A percentile compares a stretch with the other conserved stretches of the same genome.
Evolutionary conservation across 2,113 vertebrate species (phyloP).

Genomic region (Pteropus alecto): DNA sequence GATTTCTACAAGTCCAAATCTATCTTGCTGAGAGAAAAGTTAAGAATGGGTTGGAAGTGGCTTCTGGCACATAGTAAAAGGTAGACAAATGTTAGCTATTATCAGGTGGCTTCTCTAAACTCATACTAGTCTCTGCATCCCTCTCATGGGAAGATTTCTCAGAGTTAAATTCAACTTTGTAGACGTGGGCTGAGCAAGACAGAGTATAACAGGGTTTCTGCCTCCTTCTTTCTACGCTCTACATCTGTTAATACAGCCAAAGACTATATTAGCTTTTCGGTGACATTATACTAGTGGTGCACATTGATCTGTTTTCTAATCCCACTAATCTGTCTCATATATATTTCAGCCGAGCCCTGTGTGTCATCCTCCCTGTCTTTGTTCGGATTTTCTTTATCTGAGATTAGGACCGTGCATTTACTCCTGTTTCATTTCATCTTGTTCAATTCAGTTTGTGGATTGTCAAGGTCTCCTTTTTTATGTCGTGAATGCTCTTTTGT

Average conservation of each 20-base stretch:
- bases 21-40: neutral
- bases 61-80: neutral
- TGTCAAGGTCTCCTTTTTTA: constrained; percentile 28
- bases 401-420: constrained; percentile 34
- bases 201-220: neutral
- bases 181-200: neutral
- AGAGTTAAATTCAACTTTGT: neutral
- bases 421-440: constrained; percentile 56
- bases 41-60: neutral
- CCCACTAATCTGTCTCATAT: neutral
- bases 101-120: neutral
- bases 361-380: constrained; percentile 30
- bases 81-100: neutral
- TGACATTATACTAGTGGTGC: neutral
- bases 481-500: constrained; percentile 63
- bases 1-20: neutral
- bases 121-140: neutral
- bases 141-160: neutral
- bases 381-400: constrained; percentile 53
- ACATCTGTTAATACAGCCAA: neutral
- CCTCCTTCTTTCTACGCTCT: neutral
- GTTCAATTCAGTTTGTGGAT: constrained; percentile 47
- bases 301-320: neutral
- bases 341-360: neutral
- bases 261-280: neutral